Evolutionary conservation across 2,113 vertebrate species (phyloP), one percentile per base, ranked within the genome.

Genomic region (Anas platyrhynchos): DNA sequence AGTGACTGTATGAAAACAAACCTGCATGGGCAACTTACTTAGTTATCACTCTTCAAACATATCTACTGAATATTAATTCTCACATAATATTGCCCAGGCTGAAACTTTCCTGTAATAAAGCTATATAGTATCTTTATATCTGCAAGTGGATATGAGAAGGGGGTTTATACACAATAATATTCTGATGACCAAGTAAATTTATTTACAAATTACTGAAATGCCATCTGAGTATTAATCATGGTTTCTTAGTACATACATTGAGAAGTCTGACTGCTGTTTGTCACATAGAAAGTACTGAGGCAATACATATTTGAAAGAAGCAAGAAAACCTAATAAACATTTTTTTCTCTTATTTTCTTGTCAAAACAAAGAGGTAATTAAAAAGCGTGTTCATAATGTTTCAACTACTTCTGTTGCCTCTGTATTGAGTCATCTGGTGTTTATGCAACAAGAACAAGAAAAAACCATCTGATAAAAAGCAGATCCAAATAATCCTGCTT

Each of bases 281-380:
- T 67, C 50, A 80, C 23, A 55, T 2, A 62, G 16, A 36, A 69
- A 54, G 46, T n/a, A n/a, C 18, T 66, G 16, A 44, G 46, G 31
- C 6, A 10, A 89, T 11, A 73, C 5, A 67, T 16, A 76, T 66
- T 82, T 85, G 80, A 91, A 38, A 65, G 6, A 44, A 9, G 36
- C 15, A 92, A 84, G 41, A 88, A 85, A 88, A 61, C 3, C 62
- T 79, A 79, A 80, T 80, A 77, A 77, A 66, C 13, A 20, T 21
- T 65, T 89, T 78, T 78, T 84, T 59, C 16, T 27, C 32, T 73
- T 79, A 65, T 69, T 88, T 79, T 83, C 63, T 76, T 85, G 67
- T 46, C 46, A 88, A 89, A 89, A 80, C 58, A 89, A 54, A 68
- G 29, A 93, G 13, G 21, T 55, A 92, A 85, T 95, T 91, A 92